Evolutionary conservation across 2,113 vertebrate species (phyloP), one percentile per base, ranked within the genome.

Genomic region (Lampris incognitus): DNA sequence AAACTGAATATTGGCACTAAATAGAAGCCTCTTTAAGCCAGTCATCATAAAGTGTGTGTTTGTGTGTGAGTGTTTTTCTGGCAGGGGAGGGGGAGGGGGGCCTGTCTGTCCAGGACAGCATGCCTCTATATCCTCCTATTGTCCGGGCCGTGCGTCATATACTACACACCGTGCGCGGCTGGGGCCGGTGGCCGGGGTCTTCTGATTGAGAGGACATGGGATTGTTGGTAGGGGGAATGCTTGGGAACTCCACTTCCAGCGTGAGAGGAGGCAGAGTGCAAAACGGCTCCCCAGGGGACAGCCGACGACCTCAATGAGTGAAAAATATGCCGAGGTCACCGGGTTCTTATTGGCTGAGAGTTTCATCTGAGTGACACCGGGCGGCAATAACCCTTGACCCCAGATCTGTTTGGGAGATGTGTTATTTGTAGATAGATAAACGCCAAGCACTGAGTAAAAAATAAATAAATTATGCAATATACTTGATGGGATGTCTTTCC

Each of bases 71-170:
- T 46, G 44, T 46, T 4, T 46, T 4, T 46, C 4, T 46, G 44
- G 4, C 4, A 5, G 72, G 63, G 79, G 76, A 67, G 67, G 75
- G 67, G 92, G 75, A 85, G 93, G 94, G 94, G 88, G 92, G 92
- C 92, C 91, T 95, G 92, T 95, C 94, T 95, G 90, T 93, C 94
- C 83, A 94, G 94, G 94, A 94, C 93, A 87, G 95, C 94, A 93
- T 94, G 95, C 94, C 93, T 96, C 93, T 92, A 96, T 97, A 98
- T 98, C 98, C 97, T 98, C 94, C 97, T 93, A 98, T 99, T 99
- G 98, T 99, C 96, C 95, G 81, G 92, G 91, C 93, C 92, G 92
- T 98, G 96, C 96, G 97, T 98, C 97, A 98, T 81, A 92, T 87
- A 88, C 82, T 87, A 88, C 82, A 93, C 92, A 93, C 94, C 79